Conservation (phyloP, 2,888 invertebrate species). For the Eilema caniola region DNA sequence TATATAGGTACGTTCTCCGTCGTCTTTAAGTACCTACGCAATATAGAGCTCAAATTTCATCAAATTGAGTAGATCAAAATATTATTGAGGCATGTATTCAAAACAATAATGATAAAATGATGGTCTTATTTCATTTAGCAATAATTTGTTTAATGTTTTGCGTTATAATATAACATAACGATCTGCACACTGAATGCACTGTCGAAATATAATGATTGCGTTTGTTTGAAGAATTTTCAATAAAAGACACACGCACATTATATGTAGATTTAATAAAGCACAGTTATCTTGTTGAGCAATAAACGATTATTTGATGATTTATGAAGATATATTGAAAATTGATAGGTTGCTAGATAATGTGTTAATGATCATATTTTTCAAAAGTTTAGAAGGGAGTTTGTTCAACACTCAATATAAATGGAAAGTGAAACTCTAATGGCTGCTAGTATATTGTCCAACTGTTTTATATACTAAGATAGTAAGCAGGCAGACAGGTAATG, state of each 20-base stretch:
- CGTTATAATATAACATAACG: neutral
- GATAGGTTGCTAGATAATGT: neutral
- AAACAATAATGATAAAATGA: conserved; percentile 24
- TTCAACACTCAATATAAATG: too few relatives aligned
- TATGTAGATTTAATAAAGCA: neutral
- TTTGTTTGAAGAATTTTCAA: neutral
- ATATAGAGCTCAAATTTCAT: conserved; percentile 11
- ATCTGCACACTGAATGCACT: neutral
- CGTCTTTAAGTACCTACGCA: neutral
- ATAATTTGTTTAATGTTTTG: neutral
- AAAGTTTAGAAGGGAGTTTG: too few relatives aligned
- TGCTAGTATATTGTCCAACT: too few relatives aligned
- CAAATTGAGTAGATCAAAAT: conserved; percentile 23
- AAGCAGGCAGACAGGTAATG: too few relatives aligned
- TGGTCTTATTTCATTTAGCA: conserved; percentile 2
- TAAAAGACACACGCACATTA: neutral
- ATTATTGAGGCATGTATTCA: conserved; percentile 30
- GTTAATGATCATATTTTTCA: too few relatives aligned
- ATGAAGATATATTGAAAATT: neutral
- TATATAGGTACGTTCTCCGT: conserved; percentile 38
- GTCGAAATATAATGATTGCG: neutral
- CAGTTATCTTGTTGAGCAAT: neutral
- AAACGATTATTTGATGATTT: neutral
- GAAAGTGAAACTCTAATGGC: too few relatives aligned
- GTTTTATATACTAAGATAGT: too few relatives aligned